Percentiles rank a stretch among this genome's conserved stretches.
These are phyloP conservation scores for Drosophila algonquin DNA, from an alignment of 2,888 invertebrate genomes.

Conservation along the genomic window DNA sequence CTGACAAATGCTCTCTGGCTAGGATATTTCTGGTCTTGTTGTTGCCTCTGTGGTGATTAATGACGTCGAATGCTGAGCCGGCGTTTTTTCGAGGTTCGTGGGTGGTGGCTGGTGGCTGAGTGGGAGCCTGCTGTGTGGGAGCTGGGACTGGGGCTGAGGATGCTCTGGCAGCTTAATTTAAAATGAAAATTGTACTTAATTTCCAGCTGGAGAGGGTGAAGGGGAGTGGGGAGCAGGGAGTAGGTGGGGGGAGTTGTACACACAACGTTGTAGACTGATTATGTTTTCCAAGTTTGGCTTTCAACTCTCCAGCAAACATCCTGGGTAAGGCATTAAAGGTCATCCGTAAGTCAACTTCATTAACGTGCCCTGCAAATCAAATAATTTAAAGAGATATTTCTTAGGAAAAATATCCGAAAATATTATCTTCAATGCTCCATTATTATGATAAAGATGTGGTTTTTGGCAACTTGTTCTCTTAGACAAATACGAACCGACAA, in stretches of 20 bases:
- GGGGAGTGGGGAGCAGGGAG: not conserved
- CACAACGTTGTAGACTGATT: constrained; percentile 26
- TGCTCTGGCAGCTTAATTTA: constrained; percentile 74
- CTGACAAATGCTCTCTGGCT: constrained; percentile 74
- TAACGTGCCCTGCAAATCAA: not conserved
- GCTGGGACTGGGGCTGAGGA: constrained; percentile 21
- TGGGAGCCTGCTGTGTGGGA: constrained; percentile 2
- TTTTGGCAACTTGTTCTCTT: not conserved
- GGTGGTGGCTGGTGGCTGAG: not conserved
- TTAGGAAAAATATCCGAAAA: not conserved
- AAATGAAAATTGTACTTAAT: constrained; percentile 79
- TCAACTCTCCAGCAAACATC: constrained; percentile 27
- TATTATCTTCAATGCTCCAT: not conserved
- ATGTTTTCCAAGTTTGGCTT: constrained; percentile 35
- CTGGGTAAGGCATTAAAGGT: not conserved
- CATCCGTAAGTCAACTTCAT: not conserved
- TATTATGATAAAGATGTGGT: constrained; percentile 18
- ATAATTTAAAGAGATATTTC: not conserved
- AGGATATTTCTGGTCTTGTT: constrained; percentile 48
- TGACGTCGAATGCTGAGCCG: constrained; percentile 68
- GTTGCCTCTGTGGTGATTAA: constrained; percentile 71
- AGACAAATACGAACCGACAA: constrained; percentile 3
- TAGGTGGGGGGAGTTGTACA: not conserved
- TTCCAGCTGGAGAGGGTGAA: constrained; percentile 51
- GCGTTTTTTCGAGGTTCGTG: constrained; percentile 7